Evolutionary conservation across 2,113 vertebrate species (phyloP), one percentile per base, ranked within the genome.

Genomic region (Apeltes quadracus): DNA sequence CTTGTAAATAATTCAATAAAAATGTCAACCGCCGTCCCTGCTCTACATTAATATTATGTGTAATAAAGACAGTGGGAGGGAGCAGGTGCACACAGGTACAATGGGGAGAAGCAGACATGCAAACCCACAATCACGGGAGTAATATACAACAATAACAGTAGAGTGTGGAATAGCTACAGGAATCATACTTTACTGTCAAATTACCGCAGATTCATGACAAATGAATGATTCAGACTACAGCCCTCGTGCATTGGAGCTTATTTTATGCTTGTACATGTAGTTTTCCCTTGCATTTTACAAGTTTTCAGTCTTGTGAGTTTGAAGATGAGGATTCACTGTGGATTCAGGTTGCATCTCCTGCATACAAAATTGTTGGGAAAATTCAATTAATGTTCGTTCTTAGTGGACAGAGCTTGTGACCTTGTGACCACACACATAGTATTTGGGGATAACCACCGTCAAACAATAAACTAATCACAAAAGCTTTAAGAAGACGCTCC

Each of bases 1-100:
- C 88, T 87, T 91, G 91, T 91, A 91, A 92, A 92, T 92, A 93
- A 94, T 92, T 88, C 87, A 93, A 93, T 93, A 91, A 91, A 94
- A 92, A 86, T 84, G 91, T 90, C 90, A 93, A 63, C 81, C 65
- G 27, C 69, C 61, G 48, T 72, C 75, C 61, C 77, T 72, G 61
- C 71, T 81, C 76, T 82, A 87, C 83, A 88, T 93, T 92, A 87
- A 85, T 91, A 90, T 88, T 85, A 87, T 72, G 87, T 91, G 87
- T 91, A 88, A 87, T 90, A 89, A 85, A 88, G 76, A 80, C 51
- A 83, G 88, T 86, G 67, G 81, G 81, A 62, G 61, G 74, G 71
- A 57, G 80, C 75, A 83, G 82, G 75, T 84, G 80, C 76, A 43
- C 54, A 20, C 78, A 83, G 82, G 73, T 78, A 65, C 74, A 76